Percentiles rank a stretch among this genome's conserved stretches.
These are phyloP conservation scores for Petrocephalus zakoni DNA, from an alignment of 2,113 vertebrate species.

Conservation along the genomic window DNA sequence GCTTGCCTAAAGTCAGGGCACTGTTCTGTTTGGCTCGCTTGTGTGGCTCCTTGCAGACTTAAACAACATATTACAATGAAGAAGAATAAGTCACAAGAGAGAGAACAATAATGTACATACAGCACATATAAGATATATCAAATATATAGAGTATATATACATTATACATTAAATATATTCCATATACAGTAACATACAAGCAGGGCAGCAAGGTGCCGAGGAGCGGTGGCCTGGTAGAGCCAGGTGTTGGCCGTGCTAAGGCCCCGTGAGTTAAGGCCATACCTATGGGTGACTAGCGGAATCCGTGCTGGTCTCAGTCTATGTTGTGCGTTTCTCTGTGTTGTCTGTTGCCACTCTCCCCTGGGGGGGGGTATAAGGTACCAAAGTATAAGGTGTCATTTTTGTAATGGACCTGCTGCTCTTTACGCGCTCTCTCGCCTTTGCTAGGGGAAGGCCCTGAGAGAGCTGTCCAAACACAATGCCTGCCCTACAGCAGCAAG, in stretches of 20 bases:
- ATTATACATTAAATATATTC: neutral
- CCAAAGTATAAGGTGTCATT: neutral
- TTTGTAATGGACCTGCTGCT: neutral
- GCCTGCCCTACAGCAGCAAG: neutral
- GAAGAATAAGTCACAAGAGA: neutral
- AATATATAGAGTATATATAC: neutral
- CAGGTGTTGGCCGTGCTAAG: neutral
- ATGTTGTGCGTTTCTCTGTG: too few relatives aligned
- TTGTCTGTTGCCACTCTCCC: too few relatives aligned
- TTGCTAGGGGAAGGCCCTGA: neutral
- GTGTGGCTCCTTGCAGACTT: neutral
- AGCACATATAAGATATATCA: neutral
- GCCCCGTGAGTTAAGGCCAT: neutral
- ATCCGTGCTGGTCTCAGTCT: neutral
- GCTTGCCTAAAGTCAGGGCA: neutral
- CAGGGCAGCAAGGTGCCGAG: neutral
- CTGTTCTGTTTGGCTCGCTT: neutral
- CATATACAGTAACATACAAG: neutral
- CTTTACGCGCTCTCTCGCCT: neutral
- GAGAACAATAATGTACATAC: neutral
- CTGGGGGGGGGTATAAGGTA: too few relatives aligned
- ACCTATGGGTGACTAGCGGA: neutral
- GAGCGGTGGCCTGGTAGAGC: neutral
- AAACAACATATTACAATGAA: neutral
- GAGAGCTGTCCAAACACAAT: too few relatives aligned